Percentiles rank a stretch among this genome's conserved stretches.
Conservation (phyloP, 1,140 invertebrate species). For the Schlechtendalia chinensis region DNA sequence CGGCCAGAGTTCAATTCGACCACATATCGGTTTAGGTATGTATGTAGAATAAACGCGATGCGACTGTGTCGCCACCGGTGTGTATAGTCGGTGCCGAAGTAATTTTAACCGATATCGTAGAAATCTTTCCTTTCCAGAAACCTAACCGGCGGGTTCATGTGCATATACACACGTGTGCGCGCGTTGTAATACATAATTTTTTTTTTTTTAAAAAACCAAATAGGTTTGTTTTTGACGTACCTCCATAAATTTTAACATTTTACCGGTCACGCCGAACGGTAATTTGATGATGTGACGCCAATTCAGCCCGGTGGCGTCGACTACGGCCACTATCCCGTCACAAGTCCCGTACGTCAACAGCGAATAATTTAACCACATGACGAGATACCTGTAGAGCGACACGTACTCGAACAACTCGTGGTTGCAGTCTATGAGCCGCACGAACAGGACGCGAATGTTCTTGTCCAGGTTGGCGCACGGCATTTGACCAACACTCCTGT, state of each 20-base stretch:
- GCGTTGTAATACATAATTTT: too few relatives aligned
- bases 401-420: neutral
- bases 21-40: too few relatives aligned
- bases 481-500: constrained; percentile 4
- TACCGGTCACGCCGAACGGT: neutral
- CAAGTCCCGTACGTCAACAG: constrained; percentile 11
- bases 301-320: neutral
- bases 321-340: neutral
- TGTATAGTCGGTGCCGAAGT: too few relatives aligned
- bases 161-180: too few relatives aligned
- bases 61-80: too few relatives aligned
- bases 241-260: constrained; percentile 26
- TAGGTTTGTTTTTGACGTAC: too few relatives aligned
- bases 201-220: too few relatives aligned
- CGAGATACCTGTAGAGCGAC: neutral
- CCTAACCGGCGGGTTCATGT: too few relatives aligned
- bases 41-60: too few relatives aligned
- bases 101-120: too few relatives aligned
- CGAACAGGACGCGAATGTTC: neutral
- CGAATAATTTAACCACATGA: constrained; percentile 18
- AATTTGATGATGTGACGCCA: constrained; percentile 35
- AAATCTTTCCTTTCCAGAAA: too few relatives aligned
- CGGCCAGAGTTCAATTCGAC: too few relatives aligned
- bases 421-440: neutral
- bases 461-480: neutral